A percentile compares a stretch with the other conserved stretches of the same genome.
Evolutionary conservation across 2,113 vertebrate genomes (phyloP).

Genomic region (Eupsittula cactorum): DNA sequence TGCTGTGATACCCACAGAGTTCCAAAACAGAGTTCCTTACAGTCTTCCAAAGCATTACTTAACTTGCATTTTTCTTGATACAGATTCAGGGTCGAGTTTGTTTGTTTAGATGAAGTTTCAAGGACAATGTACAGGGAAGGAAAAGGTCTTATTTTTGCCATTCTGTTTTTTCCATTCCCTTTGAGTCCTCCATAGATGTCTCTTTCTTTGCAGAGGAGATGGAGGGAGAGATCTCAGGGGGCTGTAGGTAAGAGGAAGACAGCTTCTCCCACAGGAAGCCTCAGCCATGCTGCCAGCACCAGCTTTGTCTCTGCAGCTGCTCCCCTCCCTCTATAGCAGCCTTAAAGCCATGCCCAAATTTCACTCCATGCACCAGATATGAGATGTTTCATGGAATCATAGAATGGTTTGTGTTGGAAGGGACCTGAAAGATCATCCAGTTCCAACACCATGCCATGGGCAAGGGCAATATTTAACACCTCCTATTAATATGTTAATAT

Average conservation of each 20-base stretch:
- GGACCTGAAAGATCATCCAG: background rate
- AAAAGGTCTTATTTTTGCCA: background rate
- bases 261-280: background rate
- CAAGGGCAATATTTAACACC: background rate
- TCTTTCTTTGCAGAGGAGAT: background rate
- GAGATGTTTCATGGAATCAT: background rate
- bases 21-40: background rate
- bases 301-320: slow-evolving; percentile 1
- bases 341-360: background rate
- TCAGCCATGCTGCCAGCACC: background rate
- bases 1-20: background rate
- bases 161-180: background rate
- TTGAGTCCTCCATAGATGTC: background rate
- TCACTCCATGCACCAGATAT: background rate
- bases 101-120: background rate
- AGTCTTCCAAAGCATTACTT: slow-evolving; percentile 47
- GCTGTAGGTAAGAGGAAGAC: background rate
- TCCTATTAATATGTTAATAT: background rate
- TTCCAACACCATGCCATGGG: background rate
- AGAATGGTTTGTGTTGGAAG: background rate
- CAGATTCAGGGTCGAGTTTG: background rate
- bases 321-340: background rate
- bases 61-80: background rate
- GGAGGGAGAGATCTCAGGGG: background rate
- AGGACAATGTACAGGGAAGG: background rate